Percentiles rank a stretch among this genome's conserved stretches.
Conservation (phyloP, 2,888 invertebrate species). For the Leucozona laternaria region DNA sequence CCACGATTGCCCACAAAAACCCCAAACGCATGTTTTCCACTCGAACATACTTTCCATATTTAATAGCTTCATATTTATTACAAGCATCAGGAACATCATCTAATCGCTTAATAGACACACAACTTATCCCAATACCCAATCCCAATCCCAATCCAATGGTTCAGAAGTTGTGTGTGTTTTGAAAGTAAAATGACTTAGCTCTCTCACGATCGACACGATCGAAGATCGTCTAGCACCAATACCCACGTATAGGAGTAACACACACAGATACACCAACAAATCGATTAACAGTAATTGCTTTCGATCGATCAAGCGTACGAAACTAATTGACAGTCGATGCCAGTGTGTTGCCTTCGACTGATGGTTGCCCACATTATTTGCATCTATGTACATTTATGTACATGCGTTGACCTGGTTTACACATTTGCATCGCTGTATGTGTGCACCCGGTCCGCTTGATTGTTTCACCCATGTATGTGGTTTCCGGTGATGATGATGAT, state of each 20-base stretch:
- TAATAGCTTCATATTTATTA: constrained; percentile 39
- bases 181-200: constrained; percentile 56
- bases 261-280: constrained; percentile 33
- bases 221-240: neutral
- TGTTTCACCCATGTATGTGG: constrained; percentile 50
- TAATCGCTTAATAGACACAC: constrained; percentile 64
- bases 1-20: constrained; percentile 50
- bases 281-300: constrained; percentile 63
- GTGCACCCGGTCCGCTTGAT: neutral
- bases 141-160: constrained; percentile 1
- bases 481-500: constrained; percentile 61
- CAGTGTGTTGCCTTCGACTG: constrained; percentile 44
- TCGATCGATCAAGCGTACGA: constrained; percentile 56
- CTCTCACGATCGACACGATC: constrained; percentile 4
- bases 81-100: constrained; percentile 32
- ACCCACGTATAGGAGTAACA: neutral
- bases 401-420: constrained; percentile 62
- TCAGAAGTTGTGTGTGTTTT: constrained; percentile 31
- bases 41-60: constrained; percentile 60
- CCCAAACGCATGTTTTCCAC: constrained; percentile 26
- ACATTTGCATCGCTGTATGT: constrained; percentile 17
- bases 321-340: constrained; percentile 64
- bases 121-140: constrained; percentile 22
- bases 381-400: no score
- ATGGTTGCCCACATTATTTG: constrained; percentile 43